Base-by-base conservation (phyloP, 2,113 vertebrate species). In the Galemys pyrenaicus region DNA sequence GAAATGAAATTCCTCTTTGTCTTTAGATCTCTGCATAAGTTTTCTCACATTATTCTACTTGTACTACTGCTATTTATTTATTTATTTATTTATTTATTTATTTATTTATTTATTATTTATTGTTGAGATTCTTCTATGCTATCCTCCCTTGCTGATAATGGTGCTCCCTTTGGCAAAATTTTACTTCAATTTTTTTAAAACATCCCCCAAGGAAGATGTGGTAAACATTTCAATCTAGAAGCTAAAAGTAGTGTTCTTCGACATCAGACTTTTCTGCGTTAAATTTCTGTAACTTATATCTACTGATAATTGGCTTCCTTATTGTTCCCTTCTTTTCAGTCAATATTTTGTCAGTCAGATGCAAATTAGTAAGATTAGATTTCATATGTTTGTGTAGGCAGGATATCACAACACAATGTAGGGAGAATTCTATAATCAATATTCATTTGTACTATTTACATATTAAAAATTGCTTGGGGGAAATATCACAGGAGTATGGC, bases 321-420 rank as follows among this genome's bases (percentile, higher is more conserved):
- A 79, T 73, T 97, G 37, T 79, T 92, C 51, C 95, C 62, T 71
- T 92, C 58, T 88, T 78, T 49, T 89, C 87, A 91, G 86, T 94
- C 95, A 93, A 93, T 96, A 94, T 89, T 87, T 96, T 93, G 87
- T 96, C 87, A 87, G 41, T 82, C 71, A 92, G 71, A 93, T 96
- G 70, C 37, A 96, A 93, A 94, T 94, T 89, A 93, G 80, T 39
- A 77, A 81, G 71, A 92, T 87, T 92, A 90, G 62, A 78, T 89
- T 96, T 85, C 80, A 81, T 84, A 87, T 78, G 73, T 82, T 94
- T 81, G 87, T 92, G 46, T 93, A 90, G 71, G 54, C 46, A 96
- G 8, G 22, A 37, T 95, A 87, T 89, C 73, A 94, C 65, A 84
- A 81, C 6, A 90, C 49, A 95, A 65, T 68, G 60, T 93, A 90